phyloP scores from a whole-genome alignment of 30 jellyfish, hydroid and myxozoan species.

The Catostylus mosaicus region DNA sequence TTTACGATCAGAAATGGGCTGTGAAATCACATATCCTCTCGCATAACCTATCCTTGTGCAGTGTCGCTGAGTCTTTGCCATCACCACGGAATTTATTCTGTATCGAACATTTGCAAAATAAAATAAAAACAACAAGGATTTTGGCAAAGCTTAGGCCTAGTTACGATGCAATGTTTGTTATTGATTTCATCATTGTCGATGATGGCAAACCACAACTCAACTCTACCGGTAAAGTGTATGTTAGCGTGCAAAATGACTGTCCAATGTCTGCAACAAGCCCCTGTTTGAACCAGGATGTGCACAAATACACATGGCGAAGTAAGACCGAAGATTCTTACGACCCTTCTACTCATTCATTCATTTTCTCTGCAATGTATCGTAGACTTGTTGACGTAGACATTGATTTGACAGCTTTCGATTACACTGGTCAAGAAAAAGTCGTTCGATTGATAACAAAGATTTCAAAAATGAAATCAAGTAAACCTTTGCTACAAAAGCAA shows the following conservation, averaged over 20 bases:
- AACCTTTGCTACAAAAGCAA: neutral
- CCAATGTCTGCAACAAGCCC: neutral
- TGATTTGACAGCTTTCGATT: neutral
- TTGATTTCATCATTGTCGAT: constrained; percentile 13
- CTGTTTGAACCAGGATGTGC: neutral
- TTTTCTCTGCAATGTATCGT: neutral
- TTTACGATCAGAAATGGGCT: constrained; percentile 14
- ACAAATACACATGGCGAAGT: neutral
- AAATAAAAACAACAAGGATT: constrained; percentile 17
- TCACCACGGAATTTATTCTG: constrained; percentile 32
- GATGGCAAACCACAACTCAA: constrained; percentile 31
- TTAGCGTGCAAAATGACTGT: constrained; percentile 2
- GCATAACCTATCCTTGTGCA: neutral
- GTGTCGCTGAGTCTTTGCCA: constrained; percentile 23
- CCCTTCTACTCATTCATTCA: neutral
- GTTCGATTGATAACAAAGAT: neutral
- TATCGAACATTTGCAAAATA: neutral
- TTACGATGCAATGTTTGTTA: constrained; percentile 15
- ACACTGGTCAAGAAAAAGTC: neutral
- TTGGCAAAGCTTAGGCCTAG: neutral
- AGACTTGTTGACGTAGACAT: neutral
- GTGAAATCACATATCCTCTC: neutral
- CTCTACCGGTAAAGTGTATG: constrained; percentile 27
- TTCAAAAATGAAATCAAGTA: neutral
- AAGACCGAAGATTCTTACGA: neutral